Evolutionary conservation across 2,888 invertebrate genomes (phyloP), one percentile per base, ranked within the genome.

Genomic region (Sarcophaga carnaria): DNA sequence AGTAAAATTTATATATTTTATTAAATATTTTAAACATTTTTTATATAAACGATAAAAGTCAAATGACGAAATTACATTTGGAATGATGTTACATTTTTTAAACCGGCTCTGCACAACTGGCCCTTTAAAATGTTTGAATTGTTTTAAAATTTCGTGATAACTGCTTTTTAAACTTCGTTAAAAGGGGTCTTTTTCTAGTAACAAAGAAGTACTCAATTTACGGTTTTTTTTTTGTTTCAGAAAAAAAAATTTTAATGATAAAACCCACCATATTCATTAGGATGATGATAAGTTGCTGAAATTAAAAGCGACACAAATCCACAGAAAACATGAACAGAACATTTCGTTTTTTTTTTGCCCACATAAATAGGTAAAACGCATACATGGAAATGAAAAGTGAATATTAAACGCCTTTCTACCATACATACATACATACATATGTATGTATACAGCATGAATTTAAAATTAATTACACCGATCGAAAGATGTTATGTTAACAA

Each of bases 121-220:
- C n/a, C 81, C 69, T 67, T 74, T 0, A 10, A 49, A 60, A 45
- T 62, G 27, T 59, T 27, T 4, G 47, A 66, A 66, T 62, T 80
- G 64, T 77, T 83, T 78, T 25, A 89, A 88, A 86, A 90, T 92
- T 90, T 91, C 92, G 91, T 92, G 92, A 91, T 91, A 92, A 92
- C 90, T 92, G 4, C 91, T 90, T 54, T 89, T 89, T 89, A 88
- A 89, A 90, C 88, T 76, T 88, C 89, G 87, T 88, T 90, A 11
- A 22, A 74, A 72, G 12, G 54, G 63, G 20, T 20, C 27, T 54
- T 62, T 62, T 62, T 62, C 45, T 10, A 45, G 20, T 8, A 70
- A 54, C 1, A 17, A 14, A 54, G 5, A 54, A 12, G 54, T 54
- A 17, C 54, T 14, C 89, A 89, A 90, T 89, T 89, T 91, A 91